These are phyloP conservation scores for Meda fulgida DNA, from an alignment of 2,797 vertebrate species.

Conservation along the genomic window DNA sequence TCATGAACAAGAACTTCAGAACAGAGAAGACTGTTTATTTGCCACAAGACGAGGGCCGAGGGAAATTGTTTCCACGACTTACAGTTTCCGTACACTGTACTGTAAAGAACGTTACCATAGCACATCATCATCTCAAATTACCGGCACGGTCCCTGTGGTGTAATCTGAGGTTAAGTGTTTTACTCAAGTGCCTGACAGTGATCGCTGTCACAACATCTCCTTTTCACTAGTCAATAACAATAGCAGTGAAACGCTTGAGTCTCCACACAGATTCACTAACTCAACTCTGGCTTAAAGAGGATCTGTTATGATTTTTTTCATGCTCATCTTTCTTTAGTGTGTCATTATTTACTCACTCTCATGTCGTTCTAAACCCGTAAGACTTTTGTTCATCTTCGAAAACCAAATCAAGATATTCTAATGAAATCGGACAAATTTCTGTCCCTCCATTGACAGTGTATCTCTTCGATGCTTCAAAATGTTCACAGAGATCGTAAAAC, in stretches of 20 bases:
- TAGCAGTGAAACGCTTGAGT: background rate
- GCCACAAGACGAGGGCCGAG: background rate
- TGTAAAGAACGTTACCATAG: slow-evolving; percentile 39
- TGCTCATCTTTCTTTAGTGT: background rate
- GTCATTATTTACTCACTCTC: background rate
- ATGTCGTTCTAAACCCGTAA: background rate
- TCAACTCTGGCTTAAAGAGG: background rate
- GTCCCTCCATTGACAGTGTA: background rate
- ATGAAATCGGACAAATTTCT: background rate
- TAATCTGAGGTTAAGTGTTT: slow-evolving; percentile 15
- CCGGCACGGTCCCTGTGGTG: background rate
- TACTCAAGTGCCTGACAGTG: slow-evolving; percentile 5
- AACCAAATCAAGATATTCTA: background rate
- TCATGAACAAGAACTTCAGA: background rate
- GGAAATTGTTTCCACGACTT: slow-evolving; percentile 41
- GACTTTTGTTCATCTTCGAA: background rate
- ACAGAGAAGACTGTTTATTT: slow-evolving; percentile 24
- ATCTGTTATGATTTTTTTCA: background rate
- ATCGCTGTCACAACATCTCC: background rate
- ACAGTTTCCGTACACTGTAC: slow-evolving; percentile 36
- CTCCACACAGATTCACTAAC: background rate
- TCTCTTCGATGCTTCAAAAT: background rate
- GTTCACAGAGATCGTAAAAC: background rate
- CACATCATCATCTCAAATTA: slow-evolving; percentile 5
- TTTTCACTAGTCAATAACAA: background rate